A percentile compares a stretch with the other conserved stretches of the same genome.
These are phyloP conservation scores for Xenotilapia leptura DNA, from an alignment of 2,113 vertebrate genomes.

Conservation along the genomic window DNA sequence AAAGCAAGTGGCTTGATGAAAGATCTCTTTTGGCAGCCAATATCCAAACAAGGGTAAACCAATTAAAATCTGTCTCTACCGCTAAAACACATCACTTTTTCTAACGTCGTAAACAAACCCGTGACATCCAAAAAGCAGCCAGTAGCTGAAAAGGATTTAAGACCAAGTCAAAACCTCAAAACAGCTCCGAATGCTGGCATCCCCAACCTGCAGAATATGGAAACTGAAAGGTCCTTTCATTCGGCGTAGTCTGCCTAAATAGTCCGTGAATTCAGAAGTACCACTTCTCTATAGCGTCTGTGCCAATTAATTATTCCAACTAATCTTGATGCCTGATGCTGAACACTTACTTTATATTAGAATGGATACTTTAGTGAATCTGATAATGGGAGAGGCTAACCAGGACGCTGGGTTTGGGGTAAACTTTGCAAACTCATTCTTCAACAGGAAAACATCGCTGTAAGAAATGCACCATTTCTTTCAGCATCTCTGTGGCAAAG, in stretches of 20 bases:
- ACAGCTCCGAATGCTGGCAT: constrained; percentile 8
- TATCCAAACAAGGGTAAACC: constrained; percentile 26
- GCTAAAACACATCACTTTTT: constrained; percentile 27
- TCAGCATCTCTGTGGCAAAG: neutral
- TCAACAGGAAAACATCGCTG: neutral
- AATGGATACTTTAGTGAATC: neutral
- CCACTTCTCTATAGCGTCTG: neutral
- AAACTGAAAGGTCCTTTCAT: constrained; percentile 45
- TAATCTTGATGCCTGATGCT: neutral
- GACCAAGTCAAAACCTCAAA: constrained; percentile 26
- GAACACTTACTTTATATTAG: neutral
- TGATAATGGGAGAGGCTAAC: neutral
- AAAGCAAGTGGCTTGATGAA: constrained; percentile 30
- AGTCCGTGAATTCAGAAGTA: neutral
- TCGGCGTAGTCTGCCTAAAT: neutral
- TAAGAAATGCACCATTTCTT: neutral
- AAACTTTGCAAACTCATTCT: neutral
- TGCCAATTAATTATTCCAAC: constrained; percentile 6
- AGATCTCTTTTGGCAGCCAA: constrained; percentile 32
- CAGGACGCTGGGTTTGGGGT: neutral
- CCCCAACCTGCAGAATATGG: neutral
- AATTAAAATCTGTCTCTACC: constrained; percentile 3
- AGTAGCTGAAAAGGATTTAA: constrained; percentile 11
- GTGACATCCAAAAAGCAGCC: neutral
- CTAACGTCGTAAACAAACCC: constrained; percentile 23